phyloP scores from a whole-genome alignment of 2,888 invertebrate species.

The Lasioglossum marginatum region DNA sequence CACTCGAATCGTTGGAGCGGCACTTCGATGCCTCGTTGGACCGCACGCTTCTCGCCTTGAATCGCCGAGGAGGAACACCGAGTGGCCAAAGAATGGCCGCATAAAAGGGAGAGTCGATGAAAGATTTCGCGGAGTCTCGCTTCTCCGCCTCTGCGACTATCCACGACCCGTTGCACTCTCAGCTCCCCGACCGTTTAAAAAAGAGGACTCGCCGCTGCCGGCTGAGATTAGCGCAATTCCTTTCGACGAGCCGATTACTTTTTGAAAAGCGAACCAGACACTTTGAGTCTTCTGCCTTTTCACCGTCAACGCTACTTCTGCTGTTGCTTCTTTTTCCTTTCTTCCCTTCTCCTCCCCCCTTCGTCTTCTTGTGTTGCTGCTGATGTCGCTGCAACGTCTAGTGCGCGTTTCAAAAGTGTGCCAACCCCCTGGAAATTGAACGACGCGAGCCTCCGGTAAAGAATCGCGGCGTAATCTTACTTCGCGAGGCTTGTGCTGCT shows the following conservation, averaged over 20 bases:
- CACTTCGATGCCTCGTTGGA: constrained; percentile 7
- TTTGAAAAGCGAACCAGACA: constrained; percentile 58
- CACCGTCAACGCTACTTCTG: constrained; percentile 32
- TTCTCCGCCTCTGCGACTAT: background rate
- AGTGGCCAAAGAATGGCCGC: constrained; percentile 20
- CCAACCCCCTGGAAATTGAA: background rate
- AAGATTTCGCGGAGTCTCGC: constrained; percentile 39
- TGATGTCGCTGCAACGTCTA: background rate
- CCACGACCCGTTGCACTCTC: constrained; percentile 22
- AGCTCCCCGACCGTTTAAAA: constrained; percentile 45
- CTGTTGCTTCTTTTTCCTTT: background rate
- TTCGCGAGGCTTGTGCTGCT: background rate
- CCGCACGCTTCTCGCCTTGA: background rate
- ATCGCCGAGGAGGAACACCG: constrained; percentile 1
- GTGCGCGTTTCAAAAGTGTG: background rate
- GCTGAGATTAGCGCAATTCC: constrained; percentile 68
- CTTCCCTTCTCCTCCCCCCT: background rate
- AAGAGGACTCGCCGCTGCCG: constrained; percentile 55
- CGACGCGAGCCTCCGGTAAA: background rate
- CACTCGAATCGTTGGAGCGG: constrained; percentile 13
- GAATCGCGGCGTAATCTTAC: background rate
- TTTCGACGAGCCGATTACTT: constrained; percentile 63
- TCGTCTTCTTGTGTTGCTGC: constrained; percentile 21
- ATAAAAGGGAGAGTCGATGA: constrained; percentile 23
- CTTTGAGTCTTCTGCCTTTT: constrained; percentile 49